phyloP scores from a whole-genome alignment of 2,888 invertebrate genomes.

The Micropterix aruncella region DNA sequence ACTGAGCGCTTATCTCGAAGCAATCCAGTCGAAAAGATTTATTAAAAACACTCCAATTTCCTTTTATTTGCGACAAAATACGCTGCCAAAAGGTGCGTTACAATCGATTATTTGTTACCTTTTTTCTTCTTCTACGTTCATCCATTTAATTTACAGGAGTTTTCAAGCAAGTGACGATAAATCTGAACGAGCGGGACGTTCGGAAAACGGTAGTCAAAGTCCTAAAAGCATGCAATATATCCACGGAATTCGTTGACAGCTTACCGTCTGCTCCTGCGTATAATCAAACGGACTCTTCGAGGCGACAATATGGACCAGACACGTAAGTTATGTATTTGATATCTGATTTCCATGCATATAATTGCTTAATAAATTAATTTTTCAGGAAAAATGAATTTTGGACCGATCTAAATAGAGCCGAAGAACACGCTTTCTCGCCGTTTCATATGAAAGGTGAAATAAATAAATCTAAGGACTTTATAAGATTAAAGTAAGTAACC shows the following conservation, averaged over 20 bases:
- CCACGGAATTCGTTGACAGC: slow-evolving; percentile 77
- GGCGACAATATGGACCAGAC: too few relatives aligned
- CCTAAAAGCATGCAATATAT: slow-evolving; percentile 66
- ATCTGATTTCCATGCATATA: too few relatives aligned
- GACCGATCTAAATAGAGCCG: too few relatives aligned
- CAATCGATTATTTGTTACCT: too few relatives aligned
- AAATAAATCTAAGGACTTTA: neutral
- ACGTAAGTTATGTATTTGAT: too few relatives aligned
- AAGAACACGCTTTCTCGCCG: too few relatives aligned
- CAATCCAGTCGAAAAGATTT: slow-evolving; percentile 49
- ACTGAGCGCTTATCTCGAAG: slow-evolving; percentile 73
- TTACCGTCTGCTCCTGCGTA: too few relatives aligned
- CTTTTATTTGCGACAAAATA: slow-evolving; percentile 65
- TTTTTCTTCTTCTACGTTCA: too few relatives aligned
- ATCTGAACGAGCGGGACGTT: slow-evolving; percentile 51
- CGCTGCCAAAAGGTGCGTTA: slow-evolving; percentile 42
- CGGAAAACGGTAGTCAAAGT: slow-evolving; percentile 61
- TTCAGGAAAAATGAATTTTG: too few relatives aligned
- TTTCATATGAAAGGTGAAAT: too few relatives aligned
- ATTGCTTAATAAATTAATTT: too few relatives aligned
- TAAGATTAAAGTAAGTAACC: neutral
- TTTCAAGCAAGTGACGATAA: slow-evolving; percentile 62
- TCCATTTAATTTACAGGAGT: slow-evolving; percentile 37
- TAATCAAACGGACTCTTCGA: too few relatives aligned
- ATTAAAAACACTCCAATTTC: slow-evolving; percentile 47